Percentiles rank a stretch among this genome's conserved stretches.
Evolutionary conservation across 2,888 invertebrate species (phyloP).

Genomic region (Hylaea fasciaria): DNA sequence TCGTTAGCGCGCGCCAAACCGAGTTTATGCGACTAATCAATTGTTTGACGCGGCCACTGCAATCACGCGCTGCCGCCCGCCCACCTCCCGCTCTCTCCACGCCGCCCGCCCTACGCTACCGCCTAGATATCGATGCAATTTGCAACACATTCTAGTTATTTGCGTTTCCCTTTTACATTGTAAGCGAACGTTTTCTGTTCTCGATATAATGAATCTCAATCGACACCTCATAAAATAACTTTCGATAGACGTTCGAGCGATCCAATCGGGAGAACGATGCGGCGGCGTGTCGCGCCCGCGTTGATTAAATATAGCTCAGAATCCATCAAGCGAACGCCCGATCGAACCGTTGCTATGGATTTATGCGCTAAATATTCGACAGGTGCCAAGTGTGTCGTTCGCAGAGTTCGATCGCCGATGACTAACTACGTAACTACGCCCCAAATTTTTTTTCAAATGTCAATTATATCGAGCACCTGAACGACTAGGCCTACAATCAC

Average conservation of each 20-base stretch:
- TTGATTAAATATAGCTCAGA: constrained; percentile 83
- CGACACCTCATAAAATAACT: constrained; percentile 64
- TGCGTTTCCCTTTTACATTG: constrained; percentile 23
- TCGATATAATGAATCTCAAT: constrained; percentile 59
- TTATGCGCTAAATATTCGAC: constrained; percentile 85
- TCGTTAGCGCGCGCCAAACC: constrained; percentile 84
- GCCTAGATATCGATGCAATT: constrained; percentile 20
- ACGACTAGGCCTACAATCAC: constrained; percentile 47
- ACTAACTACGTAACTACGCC: constrained; percentile 84
- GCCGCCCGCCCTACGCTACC: constrained; percentile 34
- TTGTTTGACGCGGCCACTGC: constrained; percentile 84
- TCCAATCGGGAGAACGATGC: constrained; percentile 79
- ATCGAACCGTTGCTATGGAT: constrained; percentile 82
- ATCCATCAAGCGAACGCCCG: constrained; percentile 78
- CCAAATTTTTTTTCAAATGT: constrained; percentile 84
- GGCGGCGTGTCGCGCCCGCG: constrained; percentile 73
- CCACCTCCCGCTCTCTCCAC: constrained; percentile 41
- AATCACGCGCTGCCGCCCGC: constrained; percentile 74
- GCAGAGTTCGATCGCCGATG: constrained; percentile 81
- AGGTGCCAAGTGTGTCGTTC: constrained; percentile 86
- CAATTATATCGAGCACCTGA: constrained; percentile 82
- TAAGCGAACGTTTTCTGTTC: constrained; percentile 25
- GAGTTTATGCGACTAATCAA: constrained; percentile 85
- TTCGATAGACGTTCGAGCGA: constrained; percentile 68
- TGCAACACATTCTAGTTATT: constrained; percentile 24